Percentiles rank a stretch among this genome's conserved stretches.
phyloP scores from a whole-genome alignment of 2,113 vertebrate species.

The Larimichthys crocea region DNA sequence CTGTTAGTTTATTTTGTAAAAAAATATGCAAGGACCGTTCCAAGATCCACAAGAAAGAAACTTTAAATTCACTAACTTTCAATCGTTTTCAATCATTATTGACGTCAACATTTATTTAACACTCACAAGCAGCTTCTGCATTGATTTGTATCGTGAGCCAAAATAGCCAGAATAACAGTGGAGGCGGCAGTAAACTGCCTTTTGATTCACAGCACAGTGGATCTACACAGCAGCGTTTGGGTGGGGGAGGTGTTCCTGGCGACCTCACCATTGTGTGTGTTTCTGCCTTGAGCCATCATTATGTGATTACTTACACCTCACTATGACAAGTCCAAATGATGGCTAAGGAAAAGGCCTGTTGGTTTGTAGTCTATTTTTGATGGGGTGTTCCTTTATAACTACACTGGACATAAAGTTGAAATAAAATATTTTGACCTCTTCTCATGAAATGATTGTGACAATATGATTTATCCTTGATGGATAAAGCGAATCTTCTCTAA shows the following conservation, averaged over 20 bases:
- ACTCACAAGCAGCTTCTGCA: background rate
- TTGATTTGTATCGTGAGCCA: background rate
- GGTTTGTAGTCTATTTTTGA: background rate
- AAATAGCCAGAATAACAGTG: background rate
- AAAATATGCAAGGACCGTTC: background rate
- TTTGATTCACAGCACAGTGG: constrained; percentile 22
- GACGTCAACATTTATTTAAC: background rate
- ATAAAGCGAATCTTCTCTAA: no score
- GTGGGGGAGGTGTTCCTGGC: background rate
- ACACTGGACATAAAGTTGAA: no score
- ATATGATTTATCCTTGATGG: no score
- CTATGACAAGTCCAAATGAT: background rate
- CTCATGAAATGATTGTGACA: no score
- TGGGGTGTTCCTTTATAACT: background rate
- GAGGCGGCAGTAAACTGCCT: constrained; percentile 5
- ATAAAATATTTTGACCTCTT: no score
- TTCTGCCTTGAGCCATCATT: constrained; percentile 32
- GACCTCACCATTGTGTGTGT: background rate
- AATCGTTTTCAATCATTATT: background rate
- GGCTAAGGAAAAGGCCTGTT: background rate
- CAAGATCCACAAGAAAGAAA: background rate
- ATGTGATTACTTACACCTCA: background rate
- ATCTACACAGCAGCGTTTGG: background rate
- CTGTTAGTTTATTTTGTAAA: background rate
- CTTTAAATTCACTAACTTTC: no score